Evolutionary conservation across 2,888 invertebrate species (phyloP).

Genomic region (Clunio marinus): DNA sequence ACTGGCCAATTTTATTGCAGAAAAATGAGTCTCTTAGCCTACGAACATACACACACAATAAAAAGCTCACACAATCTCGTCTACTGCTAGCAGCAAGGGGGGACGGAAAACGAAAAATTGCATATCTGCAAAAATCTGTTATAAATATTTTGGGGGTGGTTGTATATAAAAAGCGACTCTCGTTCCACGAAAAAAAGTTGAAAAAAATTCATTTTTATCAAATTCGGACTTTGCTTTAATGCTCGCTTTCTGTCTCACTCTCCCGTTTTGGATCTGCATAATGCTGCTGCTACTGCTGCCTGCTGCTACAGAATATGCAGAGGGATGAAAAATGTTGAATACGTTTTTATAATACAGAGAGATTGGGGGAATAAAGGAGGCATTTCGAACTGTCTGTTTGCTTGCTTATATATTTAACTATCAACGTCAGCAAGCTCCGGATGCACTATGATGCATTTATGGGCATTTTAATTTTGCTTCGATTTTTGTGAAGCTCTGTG

Average conservation of each 20-base stretch:
- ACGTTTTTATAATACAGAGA: background rate
- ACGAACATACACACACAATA: background rate
- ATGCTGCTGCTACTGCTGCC: too few relatives aligned
- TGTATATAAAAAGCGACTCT: background rate
- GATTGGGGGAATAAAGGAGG: background rate
- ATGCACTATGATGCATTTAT: background rate
- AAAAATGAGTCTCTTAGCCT: background rate
- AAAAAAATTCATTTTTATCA: background rate
- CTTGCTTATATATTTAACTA: background rate
- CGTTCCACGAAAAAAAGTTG: background rate
- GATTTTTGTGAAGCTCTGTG: too few relatives aligned
- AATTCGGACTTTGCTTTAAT: conserved; percentile 2
- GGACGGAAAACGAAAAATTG: background rate
- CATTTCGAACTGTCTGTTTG: background rate
- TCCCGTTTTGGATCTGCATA: background rate
- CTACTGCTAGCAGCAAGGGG: too few relatives aligned
- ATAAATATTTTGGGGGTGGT: background rate
- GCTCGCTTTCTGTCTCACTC: too few relatives aligned
- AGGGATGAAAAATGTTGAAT: background rate
- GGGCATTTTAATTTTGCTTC: background rate
- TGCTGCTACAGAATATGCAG: background rate
- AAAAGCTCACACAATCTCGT: too few relatives aligned
- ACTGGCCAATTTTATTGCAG: background rate
- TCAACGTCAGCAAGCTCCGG: background rate
- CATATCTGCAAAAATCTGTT: conserved; percentile 16